These are phyloP conservation scores for Ryuthela nishihirai DNA, from an alignment of 2,888 invertebrate genomes.

Conservation along the genomic window DNA sequence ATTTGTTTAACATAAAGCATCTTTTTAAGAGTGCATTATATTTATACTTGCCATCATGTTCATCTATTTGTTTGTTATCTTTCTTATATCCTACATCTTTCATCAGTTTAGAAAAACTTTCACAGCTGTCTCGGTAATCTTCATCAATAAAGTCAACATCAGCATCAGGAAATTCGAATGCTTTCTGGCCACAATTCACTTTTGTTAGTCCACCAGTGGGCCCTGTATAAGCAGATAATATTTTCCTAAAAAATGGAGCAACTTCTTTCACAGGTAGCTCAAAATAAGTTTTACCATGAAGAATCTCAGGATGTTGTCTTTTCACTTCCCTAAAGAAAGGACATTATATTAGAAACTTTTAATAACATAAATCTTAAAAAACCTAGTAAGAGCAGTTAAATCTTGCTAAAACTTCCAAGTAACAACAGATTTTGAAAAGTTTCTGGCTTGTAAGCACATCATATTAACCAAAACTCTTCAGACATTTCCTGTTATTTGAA, in stretches of 20 bases:
- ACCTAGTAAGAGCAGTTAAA: too few species aligned
- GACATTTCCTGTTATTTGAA: too few species aligned
- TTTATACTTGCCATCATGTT: background rate
- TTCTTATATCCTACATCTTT: background rate
- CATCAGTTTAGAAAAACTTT: slow-evolving; percentile 9
- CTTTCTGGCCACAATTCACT: slow-evolving; percentile 55
- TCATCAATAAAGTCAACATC: slow-evolving; percentile 40
- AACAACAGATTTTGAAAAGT: too few species aligned
- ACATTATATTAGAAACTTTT: too few species aligned
- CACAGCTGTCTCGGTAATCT: slow-evolving; percentile 26
- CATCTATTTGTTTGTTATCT: background rate
- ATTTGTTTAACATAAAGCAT: too few species aligned
- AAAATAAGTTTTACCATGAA: slow-evolving; percentile 67
- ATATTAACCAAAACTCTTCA: too few species aligned
- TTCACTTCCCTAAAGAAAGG: slow-evolving; percentile 41
- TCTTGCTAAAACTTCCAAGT: too few species aligned
- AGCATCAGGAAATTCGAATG: slow-evolving; percentile 31
- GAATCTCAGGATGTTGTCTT: slow-evolving; percentile 56
- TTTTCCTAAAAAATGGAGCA: slow-evolving; percentile 55
- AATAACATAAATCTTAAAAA: too few species aligned
- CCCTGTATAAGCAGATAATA: slow-evolving; percentile 72
- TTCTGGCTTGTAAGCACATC: too few species aligned
- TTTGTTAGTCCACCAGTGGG: slow-evolving; percentile 75
- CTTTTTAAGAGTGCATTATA: background rate
- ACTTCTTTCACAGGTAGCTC: slow-evolving; percentile 61